These are phyloP conservation scores for Philonicus albiceps DNA, from an alignment of 2,888 invertebrate genomes.

Conservation along the genomic window DNA sequence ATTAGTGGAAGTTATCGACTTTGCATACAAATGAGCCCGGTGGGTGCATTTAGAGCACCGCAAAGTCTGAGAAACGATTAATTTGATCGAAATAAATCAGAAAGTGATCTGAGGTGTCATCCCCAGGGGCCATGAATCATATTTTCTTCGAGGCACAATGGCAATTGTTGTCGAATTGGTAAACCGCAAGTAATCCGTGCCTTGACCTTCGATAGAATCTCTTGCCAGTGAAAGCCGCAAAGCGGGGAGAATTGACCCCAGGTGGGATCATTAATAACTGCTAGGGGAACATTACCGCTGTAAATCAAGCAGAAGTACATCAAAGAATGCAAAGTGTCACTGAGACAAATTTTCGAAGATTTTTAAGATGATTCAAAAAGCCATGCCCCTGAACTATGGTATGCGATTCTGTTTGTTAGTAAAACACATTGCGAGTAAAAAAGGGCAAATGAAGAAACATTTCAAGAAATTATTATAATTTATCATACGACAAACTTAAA, in stretches of 20 bases:
- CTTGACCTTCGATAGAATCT: not conserved
- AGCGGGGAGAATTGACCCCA: not conserved
- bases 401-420: not conserved
- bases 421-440: not conserved
- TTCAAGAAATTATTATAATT: not conserved
- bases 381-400: not conserved
- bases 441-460: not conserved
- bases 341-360: not conserved
- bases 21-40: not conserved
- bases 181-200: constrained; percentile 7
- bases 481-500: not conserved
- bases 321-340: not conserved
- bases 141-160: not conserved
- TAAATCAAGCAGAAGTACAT: not conserved
- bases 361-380: not conserved
- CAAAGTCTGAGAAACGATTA: not conserved
- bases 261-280: not conserved
- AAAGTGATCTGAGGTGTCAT: not conserved
- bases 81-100: constrained; percentile 10
- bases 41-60: not conserved
- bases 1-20: not conserved
- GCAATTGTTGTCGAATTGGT: constrained; percentile 6
- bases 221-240: not conserved
- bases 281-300: not conserved
- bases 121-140: not conserved